These are phyloP conservation scores for Drosophila biarmipes DNA, from an alignment of 1,140 invertebrate genomes.

Conservation along the genomic window DNA sequence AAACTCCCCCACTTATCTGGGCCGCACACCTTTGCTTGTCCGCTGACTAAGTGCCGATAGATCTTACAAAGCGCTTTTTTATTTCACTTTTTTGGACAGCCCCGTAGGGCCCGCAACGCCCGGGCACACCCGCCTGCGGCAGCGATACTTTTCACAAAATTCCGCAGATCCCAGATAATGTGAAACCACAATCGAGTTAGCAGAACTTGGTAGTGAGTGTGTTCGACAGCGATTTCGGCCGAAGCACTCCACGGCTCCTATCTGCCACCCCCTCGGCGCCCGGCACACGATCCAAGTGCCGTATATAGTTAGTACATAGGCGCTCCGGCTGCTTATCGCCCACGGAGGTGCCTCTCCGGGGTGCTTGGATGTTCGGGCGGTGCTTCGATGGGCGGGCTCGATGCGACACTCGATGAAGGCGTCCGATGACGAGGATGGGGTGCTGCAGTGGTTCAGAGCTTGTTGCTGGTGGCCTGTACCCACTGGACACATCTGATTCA, in stretches of 20 bases:
- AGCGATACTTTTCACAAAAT: constrained; percentile 54
- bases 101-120: neutral
- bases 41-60: constrained; percentile 48
- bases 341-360: constrained; percentile 19
- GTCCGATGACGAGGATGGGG: constrained; percentile 48
- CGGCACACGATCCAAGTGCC: constrained; percentile 1
- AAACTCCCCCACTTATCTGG: constrained; percentile 25
- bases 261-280: constrained; percentile 24
- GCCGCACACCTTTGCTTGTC: constrained; percentile 37
- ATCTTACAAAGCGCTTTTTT: constrained; percentile 29
- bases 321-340: constrained; percentile 67
- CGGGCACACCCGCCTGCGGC: constrained; percentile 2
- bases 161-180: constrained; percentile 68
- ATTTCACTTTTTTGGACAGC: constrained; percentile 7
- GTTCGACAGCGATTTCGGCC: constrained; percentile 61
- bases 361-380: constrained; percentile 9
- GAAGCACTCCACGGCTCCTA: constrained; percentile 55
- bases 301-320: constrained; percentile 7
- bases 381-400: constrained; percentile 35
- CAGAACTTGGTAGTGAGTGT: constrained; percentile 63
- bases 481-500: constrained; percentile 49
- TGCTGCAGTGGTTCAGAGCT: constrained; percentile 12
- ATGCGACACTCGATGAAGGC: constrained; percentile 71
- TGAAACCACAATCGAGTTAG: constrained; percentile 61
- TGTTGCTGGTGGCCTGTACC: constrained; percentile 10